Evolutionary conservation across 2,888 invertebrate genomes (phyloP), one percentile per base, ranked within the genome.

Genomic region (Fabriciana adippe): DNA sequence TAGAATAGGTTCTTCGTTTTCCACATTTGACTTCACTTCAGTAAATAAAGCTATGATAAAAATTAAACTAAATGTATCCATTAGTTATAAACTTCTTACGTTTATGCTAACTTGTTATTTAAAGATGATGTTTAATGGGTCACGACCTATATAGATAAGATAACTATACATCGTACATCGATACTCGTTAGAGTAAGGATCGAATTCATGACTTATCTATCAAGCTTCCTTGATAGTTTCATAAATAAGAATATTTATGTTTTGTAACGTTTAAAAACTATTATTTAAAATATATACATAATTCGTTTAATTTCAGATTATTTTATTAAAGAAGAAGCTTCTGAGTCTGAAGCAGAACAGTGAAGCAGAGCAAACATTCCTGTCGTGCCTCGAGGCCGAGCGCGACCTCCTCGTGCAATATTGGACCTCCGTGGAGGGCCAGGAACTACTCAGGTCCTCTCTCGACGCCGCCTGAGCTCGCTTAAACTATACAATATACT

Each of bases 341-440:
- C 79, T 93, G 57, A 81, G 79, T 56, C 75, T 89, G 70, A 84
- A 93, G 92, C 75, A 94, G 93, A 72, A 94, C 93, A 83, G 90
- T 86, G 76, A 90, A 93, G 78, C 88, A 93, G 76, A 94, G 94
- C 72, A 93, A 91, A 81, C 94, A 93, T 83, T 92, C 94, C 94
- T 94, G 74, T 88, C 93, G 35, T 93, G 94, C 59, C 88, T 96
- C 78, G 95, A 95, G 73, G 92, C 93, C 4, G 96, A 97, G 85
- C 93, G 94, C 67, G 94, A 94, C 76, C 86, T 95, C 45, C 91
- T 97, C 69, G 89, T 95, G 6, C 94, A 96, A 73, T 95, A 96
- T 79, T 97, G 97, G 97, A 93, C 94, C 71, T 95, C 96, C 2
- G 80, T 90, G 0, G 96, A 96, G 78, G 97, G 96, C 75, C 96